Base-by-base conservation (phyloP, 2,113 vertebrate genomes). In the Herpetotheres cachinnans region DNA sequence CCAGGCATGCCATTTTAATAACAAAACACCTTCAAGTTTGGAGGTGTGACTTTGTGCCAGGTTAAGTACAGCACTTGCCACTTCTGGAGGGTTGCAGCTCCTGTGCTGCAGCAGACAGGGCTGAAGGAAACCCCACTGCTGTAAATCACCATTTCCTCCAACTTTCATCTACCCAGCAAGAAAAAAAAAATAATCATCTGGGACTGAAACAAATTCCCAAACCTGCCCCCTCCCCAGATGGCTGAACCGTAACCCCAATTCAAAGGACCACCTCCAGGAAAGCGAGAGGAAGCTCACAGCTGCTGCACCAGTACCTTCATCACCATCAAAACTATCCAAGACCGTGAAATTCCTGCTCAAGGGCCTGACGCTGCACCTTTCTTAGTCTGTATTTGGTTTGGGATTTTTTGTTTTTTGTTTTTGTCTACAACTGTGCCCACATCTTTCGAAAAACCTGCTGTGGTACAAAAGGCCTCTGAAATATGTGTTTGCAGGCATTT, bases 1-100 rank as follows among this genome's bases (percentile, higher is more conserved):
- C 89, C 97, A 95, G 96, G 85, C 87, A 26, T 94, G 92, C 77
- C 3, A 9, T 7, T 93, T 94, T 96, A 97, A 97, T 97, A 90
- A 91, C 91, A 92, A 95, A 94, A 95, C 44, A 66, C 94, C 82
- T 92, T 55, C 13, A 3, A 62, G 62, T 96, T 52, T 74, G 80
- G 86, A 94, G 86, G 84, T 46, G 73, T 0, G 11, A 86, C 24
- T 78, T 44, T 42, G 72, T 88, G 95, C 90, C 82, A 65, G 69
- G 82, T 30, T 63, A 1, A 14, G n/a, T 3, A 65, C 27, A 50
- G 72, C 47, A 20, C 67, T 10, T 42, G 89, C 32, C 40, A 0
- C 58, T 69, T 46, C 56, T 34, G 25, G 21, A 55, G 83, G 19
- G 50, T 19, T 71, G 46, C 24, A 38, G 54, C 29, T 77, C 63